Evolutionary conservation across 1,140 invertebrate genomes (phyloP).

Genomic region (Triops cancriformis): DNA sequence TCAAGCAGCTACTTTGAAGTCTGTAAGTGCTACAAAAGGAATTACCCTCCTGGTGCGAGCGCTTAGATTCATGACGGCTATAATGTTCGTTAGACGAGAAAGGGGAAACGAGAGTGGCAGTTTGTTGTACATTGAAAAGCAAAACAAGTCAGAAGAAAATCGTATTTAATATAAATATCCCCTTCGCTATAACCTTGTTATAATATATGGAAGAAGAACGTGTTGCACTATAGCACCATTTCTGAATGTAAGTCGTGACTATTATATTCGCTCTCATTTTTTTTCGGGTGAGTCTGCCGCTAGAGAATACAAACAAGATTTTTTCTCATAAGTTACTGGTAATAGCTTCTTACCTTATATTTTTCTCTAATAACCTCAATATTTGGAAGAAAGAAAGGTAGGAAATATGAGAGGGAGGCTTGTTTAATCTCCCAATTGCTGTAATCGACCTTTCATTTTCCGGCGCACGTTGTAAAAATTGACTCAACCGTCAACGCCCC

Average conservation of each 20-base stretch:
- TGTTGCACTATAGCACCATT: not conserved
- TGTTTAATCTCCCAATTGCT: too few species aligned
- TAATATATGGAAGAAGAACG: slow-evolving; percentile 7
- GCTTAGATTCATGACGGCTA: slow-evolving; percentile 5
- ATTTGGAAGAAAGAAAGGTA: too few species aligned
- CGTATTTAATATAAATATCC: slow-evolving; percentile 4
- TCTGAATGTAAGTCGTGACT: slow-evolving; percentile 1
- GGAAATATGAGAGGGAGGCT: too few species aligned
- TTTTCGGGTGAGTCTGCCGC: not conserved
- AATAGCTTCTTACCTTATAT: too few species aligned
- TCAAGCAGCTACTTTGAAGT: slow-evolving; percentile 11
- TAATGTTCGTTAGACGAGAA: not conserved
- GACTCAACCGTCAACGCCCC: too few species aligned
- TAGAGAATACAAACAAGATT: not conserved
- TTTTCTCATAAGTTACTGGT: not conserved
- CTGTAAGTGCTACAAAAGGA: not conserved
- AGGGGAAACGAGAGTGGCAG: not conserved
- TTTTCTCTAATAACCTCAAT: too few species aligned
- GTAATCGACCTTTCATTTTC: too few species aligned
- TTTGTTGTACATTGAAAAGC: not conserved
- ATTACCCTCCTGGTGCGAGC: not conserved
- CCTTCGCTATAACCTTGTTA: not conserved
- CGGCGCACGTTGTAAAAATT: too few species aligned
- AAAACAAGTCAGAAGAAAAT: slow-evolving; percentile 1
- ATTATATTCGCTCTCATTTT: not conserved